Evolutionary conservation across 2,888 invertebrate species (phyloP).

Genomic region (Drosophila siamana): DNA sequence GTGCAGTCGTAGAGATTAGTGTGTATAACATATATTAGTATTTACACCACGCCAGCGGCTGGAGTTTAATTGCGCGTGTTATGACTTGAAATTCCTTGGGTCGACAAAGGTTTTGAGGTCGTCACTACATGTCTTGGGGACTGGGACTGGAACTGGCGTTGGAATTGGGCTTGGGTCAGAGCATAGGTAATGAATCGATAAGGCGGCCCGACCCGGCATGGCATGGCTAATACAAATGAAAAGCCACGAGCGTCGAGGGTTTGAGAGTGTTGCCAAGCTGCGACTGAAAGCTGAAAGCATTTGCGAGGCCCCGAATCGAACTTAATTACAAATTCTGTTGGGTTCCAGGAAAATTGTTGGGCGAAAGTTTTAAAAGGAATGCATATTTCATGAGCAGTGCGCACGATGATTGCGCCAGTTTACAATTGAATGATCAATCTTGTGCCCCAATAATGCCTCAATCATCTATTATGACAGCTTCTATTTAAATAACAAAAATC

Average conservation of each 20-base stretch:
- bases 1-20: constrained; percentile 48
- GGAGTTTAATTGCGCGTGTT: constrained; percentile 70
- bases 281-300: background rate
- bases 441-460: constrained; percentile 3
- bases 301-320: constrained; percentile 12
- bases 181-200: constrained; percentile 56
- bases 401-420: constrained; percentile 15
- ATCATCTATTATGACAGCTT: constrained; percentile 35
- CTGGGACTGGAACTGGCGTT: background rate
- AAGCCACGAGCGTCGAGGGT: constrained; percentile 19
- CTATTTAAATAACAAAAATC: background rate
- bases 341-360: constrained; percentile 27
- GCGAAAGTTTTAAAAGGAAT: constrained; percentile 35
- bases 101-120: constrained; percentile 3
- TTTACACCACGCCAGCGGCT: constrained; percentile 49
- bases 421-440: constrained; percentile 39
- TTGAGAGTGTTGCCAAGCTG: constrained; percentile 6
- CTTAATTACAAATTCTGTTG: constrained; percentile 38
- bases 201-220: constrained; percentile 39
- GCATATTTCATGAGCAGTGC: constrained; percentile 31
- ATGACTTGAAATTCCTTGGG: constrained; percentile 45
- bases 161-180: too few relatives aligned
- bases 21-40: constrained; percentile 54
- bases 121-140: background rate
- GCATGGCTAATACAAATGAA: constrained; percentile 36